Base-by-base conservation (phyloP, 2,888 invertebrate species). In the Drymonia ruficornis region DNA sequence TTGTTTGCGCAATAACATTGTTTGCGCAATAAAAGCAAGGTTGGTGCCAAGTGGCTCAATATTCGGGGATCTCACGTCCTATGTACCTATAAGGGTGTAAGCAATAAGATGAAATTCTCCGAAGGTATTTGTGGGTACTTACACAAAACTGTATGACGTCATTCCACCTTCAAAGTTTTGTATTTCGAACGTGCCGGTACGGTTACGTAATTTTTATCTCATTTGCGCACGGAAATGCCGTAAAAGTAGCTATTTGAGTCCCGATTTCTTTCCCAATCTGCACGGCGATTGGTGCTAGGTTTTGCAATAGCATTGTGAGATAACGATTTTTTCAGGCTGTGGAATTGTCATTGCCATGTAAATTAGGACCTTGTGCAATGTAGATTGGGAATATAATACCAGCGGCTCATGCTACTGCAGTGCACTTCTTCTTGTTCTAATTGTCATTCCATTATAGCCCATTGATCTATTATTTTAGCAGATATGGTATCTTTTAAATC, bases 1-100 rank as follows among this genome's bases (percentile, higher is more conserved):
- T 40, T 16, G 40, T 40, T 40, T 4, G 40, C 40, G 16, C 40
- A 40, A 16, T 16, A 40, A 40, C 16, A 40, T 40, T 16, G 40
- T 40, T 40, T 4, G 40, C 40, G 16, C 40, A 40, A 16, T 16
- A 40, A 16, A 40, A 11, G 16, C 16, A 6, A 16, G 40, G 16
- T 40, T 40, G 15, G 40, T 16, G 40, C 40, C 16, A 40, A 40
- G 40, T 16, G 40, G 40, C 40, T 40, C 40, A 16, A 40, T 40
- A 40, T 40, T 40, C 16, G 40, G 40, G 40, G 16, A 40, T 40
- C 16, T 15, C 16, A 16, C 40, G 16, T 38, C 15, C 5, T 38
- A 4, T 15, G n/a, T 16, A 2, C 7, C 16, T 40, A 16, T 16
- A 40, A 4, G 38, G 15, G 6, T 16, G 9, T 40, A 15, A 16